Evolutionary conservation across 1,140 invertebrate species (phyloP).

Genomic region (Phymastichus coffea): DNA sequence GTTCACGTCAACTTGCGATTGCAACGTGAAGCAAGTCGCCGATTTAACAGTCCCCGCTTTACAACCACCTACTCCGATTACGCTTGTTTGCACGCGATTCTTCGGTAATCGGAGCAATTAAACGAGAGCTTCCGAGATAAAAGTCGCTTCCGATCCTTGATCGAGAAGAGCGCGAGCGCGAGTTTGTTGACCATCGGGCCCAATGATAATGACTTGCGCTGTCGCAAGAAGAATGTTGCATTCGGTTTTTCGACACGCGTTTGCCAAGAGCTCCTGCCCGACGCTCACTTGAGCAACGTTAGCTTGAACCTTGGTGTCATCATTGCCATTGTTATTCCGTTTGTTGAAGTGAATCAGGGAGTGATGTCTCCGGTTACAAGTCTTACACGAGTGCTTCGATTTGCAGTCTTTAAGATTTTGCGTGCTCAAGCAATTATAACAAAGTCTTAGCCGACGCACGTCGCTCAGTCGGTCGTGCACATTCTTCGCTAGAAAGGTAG

Average conservation of each 20-base stretch:
- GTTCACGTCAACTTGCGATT: neutral
- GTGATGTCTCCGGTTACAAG: neutral
- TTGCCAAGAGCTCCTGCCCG: neutral
- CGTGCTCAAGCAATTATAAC: neutral
- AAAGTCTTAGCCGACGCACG: neutral
- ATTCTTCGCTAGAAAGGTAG: neutral
- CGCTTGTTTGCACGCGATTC: neutral
- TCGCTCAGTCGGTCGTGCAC: neutral
- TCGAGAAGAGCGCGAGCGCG: neutral
- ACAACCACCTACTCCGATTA: neutral
- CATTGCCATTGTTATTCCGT: neutral
- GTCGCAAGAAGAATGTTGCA: neutral
- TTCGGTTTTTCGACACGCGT: neutral
- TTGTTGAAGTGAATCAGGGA: neutral
- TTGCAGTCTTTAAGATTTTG: neutral
- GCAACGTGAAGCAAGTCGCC: neutral
- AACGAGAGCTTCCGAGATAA: neutral
- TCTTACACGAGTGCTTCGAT: neutral
- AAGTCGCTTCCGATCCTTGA: neutral
- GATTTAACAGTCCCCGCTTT: neutral
- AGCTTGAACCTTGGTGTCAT: neutral
- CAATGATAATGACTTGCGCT: neutral
- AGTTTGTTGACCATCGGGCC: neutral
- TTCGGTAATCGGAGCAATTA: neutral
- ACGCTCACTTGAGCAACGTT: neutral